A percentile compares a stretch with the other conserved stretches of the same genome.
phyloP scores from a whole-genome alignment of 2,888 invertebrate species.

The Peribatodes rhomboidaria region DNA sequence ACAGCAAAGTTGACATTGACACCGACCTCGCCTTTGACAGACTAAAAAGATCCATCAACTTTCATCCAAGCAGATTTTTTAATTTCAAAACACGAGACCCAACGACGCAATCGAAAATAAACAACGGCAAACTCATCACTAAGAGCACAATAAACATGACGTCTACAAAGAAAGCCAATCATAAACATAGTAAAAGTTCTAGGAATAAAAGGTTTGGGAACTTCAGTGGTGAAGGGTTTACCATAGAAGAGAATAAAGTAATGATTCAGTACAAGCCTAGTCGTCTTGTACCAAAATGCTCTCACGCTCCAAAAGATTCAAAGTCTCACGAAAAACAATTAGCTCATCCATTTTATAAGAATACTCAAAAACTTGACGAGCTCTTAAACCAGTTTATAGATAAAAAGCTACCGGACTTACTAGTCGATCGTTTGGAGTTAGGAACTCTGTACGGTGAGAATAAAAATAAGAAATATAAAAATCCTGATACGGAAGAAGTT shows the following conservation, averaged over 20 bases:
- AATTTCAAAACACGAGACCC: constrained; percentile 26
- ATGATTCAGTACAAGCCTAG: constrained; percentile 61
- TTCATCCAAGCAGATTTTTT: constrained; percentile 39
- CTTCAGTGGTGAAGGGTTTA: constrained; percentile 51
- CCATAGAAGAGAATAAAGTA: constrained; percentile 66
- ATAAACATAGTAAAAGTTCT: constrained; percentile 15
- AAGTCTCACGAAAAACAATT: constrained; percentile 65
- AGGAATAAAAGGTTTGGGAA: constrained; percentile 48
- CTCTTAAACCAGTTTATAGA: constrained; percentile 61
- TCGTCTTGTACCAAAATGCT: constrained; percentile 64
- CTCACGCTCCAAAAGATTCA: constrained; percentile 61
- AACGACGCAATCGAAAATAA: constrained; percentile 3
- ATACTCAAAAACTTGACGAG: constrained; percentile 67
- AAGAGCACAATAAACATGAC: constrained; percentile 26
- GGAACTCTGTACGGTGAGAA: constrained; percentile 47
- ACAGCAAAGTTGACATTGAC: constrained; percentile 17
- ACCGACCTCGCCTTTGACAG: constrained; percentile 47
- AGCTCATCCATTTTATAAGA: constrained; percentile 72
- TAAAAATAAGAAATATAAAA: constrained; percentile 53
- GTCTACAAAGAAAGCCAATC: constrained; percentile 14
- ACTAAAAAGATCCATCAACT: constrained; percentile 59
- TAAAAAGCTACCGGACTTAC: constrained; percentile 56
- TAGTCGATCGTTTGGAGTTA: constrained; percentile 52
- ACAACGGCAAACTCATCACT: constrained; percentile 24
- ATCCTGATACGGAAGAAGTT: constrained; percentile 29